Conservation (phyloP, 2,888 invertebrate species). For the Andrena bucephala region DNA sequence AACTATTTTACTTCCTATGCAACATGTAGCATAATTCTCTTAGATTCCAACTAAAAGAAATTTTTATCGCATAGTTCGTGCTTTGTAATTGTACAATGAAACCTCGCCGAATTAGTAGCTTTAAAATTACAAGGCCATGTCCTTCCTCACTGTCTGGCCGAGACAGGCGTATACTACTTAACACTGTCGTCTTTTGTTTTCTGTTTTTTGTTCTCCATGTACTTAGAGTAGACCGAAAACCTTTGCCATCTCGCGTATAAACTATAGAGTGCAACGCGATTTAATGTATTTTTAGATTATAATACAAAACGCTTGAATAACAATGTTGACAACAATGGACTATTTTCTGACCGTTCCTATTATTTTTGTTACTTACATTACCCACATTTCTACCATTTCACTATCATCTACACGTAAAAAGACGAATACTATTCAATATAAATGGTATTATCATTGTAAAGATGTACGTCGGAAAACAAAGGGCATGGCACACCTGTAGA, state of each 20-base stretch:
- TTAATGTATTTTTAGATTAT: background rate
- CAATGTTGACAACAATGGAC: background rate
- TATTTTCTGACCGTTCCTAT: constrained; percentile 17
- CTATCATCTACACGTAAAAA: constrained; percentile 17
- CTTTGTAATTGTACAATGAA: constrained; percentile 53
- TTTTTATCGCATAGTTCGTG: constrained; percentile 23
- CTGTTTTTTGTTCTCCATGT: background rate
- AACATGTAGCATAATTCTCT: constrained; percentile 37
- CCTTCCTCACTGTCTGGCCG: constrained; percentile 45
- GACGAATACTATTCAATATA: constrained; percentile 46
- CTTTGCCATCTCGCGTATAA: background rate
- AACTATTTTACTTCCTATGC: constrained; percentile 32
- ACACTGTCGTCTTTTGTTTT: background rate
- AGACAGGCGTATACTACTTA: constrained; percentile 16
- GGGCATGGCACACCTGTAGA: constrained; percentile 82
- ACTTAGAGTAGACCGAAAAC: background rate
- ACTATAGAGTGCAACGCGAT: background rate
- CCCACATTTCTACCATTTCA: background rate
- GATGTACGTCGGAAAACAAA: constrained; percentile 81
- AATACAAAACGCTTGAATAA: background rate
- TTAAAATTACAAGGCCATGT: constrained; percentile 48
- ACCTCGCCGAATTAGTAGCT: constrained; percentile 46
- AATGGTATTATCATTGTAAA: constrained; percentile 73
- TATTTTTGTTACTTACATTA: constrained; percentile 35
- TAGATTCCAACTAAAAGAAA: constrained; percentile 20